phyloP scores from a whole-genome alignment of 2,888 invertebrate species.

The Eupithecia centaureata region DNA sequence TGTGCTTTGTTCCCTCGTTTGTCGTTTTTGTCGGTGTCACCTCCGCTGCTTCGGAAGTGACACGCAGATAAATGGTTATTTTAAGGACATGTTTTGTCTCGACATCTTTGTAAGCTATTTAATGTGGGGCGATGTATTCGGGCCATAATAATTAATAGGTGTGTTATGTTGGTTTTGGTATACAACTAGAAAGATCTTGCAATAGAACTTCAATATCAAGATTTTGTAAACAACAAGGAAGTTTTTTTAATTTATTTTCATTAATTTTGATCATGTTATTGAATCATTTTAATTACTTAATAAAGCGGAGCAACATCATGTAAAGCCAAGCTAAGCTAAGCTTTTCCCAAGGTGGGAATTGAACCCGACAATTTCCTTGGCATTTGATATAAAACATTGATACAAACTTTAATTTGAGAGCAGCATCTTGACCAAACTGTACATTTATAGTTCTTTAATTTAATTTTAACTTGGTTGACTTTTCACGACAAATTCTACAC shows the following conservation, averaged over 20 bases:
- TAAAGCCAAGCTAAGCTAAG: too few relatives aligned
- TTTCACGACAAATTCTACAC: constrained; percentile 14
- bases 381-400: neutral
- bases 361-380: too few relatives aligned
- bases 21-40: constrained; percentile 28
- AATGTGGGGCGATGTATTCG: neutral
- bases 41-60: constrained; percentile 5
- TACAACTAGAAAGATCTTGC: too few relatives aligned
- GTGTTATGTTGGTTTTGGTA: too few relatives aligned
- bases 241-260: too few relatives aligned
- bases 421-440: neutral
- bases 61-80: constrained; percentile 9
- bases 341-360: too few relatives aligned
- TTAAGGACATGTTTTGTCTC: constrained; percentile 5
- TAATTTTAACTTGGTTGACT: constrained; percentile 14
- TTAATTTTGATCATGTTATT: too few relatives aligned
- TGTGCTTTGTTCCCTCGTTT: constrained; percentile 31
- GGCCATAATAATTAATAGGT: too few relatives aligned
- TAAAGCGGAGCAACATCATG: too few relatives aligned
- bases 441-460: constrained; percentile 13
- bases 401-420: neutral
- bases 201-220: too few relatives aligned
- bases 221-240: too few relatives aligned
- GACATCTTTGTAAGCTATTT: neutral
- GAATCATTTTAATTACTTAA: too few relatives aligned